Evolutionary conservation across 2,113 vertebrate genomes (phyloP).

Genomic region (Engraulis encrasicolus): DNA sequence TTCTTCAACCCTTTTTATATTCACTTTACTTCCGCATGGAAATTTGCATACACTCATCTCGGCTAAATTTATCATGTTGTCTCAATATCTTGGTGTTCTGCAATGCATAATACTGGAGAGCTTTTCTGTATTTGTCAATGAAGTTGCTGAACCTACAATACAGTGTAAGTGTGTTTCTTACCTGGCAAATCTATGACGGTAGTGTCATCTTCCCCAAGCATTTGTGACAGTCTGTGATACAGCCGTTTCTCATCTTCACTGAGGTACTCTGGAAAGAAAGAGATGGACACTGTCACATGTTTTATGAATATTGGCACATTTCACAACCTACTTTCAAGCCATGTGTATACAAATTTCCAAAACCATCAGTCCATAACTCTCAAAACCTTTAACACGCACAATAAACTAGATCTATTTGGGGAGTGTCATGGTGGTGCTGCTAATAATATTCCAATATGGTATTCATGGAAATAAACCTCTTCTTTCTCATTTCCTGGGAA

Average conservation of each 20-base stretch:
- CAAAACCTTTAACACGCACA: background rate
- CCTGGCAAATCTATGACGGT: conserved; percentile 73
- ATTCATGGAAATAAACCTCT: conserved; percentile 1
- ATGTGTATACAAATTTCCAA: conserved; percentile 6
- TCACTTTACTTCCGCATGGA: too few species aligned
- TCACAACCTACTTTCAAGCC: conserved; percentile 2
- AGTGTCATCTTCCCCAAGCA: conserved; percentile 75
- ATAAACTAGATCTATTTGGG: conserved; percentile 20
- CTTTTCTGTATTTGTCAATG: background rate
- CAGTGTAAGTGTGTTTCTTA: conserved; percentile 59
- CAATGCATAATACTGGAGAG: too few species aligned
- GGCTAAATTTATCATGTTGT: too few species aligned
- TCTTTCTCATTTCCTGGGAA: background rate
- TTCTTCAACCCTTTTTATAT: too few species aligned
- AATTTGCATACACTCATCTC: too few species aligned
- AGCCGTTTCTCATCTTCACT: conserved; percentile 71
- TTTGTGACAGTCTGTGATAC: conserved; percentile 69
- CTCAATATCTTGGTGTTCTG: too few species aligned
- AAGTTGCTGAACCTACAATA: background rate
- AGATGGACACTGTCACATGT: background rate
- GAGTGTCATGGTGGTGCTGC: background rate
- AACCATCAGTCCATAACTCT: background rate
- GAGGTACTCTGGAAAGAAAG: conserved; percentile 64
- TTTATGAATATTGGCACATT: conserved; percentile 48
- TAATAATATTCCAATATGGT: conserved; percentile 2